Evolutionary conservation across 2,888 invertebrate genomes (phyloP), one percentile per base, ranked within the genome.

Genomic region (Pachymerium ferrugineum): DNA sequence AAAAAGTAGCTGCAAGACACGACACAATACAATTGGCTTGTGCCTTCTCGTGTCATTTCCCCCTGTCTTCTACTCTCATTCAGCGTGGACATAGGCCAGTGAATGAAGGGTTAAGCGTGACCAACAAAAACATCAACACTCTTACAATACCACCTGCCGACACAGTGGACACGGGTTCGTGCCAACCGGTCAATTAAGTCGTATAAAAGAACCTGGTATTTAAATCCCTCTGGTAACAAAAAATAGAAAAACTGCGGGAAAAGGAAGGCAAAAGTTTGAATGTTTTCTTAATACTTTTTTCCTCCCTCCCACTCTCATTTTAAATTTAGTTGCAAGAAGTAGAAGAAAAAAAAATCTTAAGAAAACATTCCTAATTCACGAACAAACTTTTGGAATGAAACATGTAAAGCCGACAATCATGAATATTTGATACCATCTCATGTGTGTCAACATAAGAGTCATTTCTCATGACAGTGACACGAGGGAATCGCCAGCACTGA

Each of bases 381-480:
- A 42, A 14, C 42, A 42, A 42, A 42, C 42, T 14, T 42, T 42
- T 8, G 42, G 16, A 42, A 42, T 42, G 42, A 42, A 42, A 42
- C 42, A 42, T 42, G 6, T 42, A 42, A 42, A 42, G 42, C 42
- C 42, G 42, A 42, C 42, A 42, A 14, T 42, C 42, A 42, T 42
- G 42, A 42, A 42, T 42, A 42, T 42, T 42, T 42, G 42, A 42
- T 42, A 42, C 42, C 14, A 42, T 42, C 42, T 42, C 42, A 42
- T 42, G 42, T 42, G 42, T 42, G 42, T 42, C 42, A 42, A 42
- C 42, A 42, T 42, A 42, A 42, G 42, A 42, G 42, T 42, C 42
- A 42, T 42, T 42, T 42, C 14, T 42, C 42, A n/a, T 42, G 6
- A 4, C 5, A 14, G 42, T 42, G 42, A 42, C 42, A 42, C 42